Base-by-base conservation (phyloP, 2,797 vertebrate genomes). In the Melanotaenia parkinsoni region DNA sequence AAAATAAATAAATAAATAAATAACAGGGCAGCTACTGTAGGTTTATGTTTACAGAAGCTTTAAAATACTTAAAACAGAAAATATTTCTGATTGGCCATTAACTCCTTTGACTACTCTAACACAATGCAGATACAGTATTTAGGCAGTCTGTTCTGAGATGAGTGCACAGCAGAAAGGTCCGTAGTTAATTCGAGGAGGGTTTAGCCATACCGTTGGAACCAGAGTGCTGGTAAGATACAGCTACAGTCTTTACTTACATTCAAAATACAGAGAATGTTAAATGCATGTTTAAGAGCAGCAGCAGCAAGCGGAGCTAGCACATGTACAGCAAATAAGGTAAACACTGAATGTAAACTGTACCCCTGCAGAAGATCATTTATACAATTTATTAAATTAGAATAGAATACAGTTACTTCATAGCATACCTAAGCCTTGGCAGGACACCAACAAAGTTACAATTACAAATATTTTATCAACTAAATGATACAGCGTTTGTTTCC, bases 251-350 rank as follows among this genome's bases (percentile, higher is more conserved):
- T 30, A 66, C 26, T 79, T 32, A 64, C 56, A 79, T 32, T 77
- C 59, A 62, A 51, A 63, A 63, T 40, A 74, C 70, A 77, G 56
- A 74, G 70, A 50, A 80, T 79, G 70, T 76, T 33, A 84, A 73
- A 80, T 70, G 76, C 69, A 85, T 81, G 45, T 89, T 76, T 69
- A 87, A 88, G 45, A 90, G 77, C 85, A 86, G 90, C 90, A 85
- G 74, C 68, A 90, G 88, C 87, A 90, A 88, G 88, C 90, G 85
- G 77, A 76, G 86, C 82, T 86, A 56, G 87, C 87, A 88, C 80
- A 88, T 54, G 28, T 74, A 87, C 56, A 88, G 75, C 70, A 91
- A 80, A 85, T 62, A 69, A 69, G 37, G 28, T 77, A 47, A 79
- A 82, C 60, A 82, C 26, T 28, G 57, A 12, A 50, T 43, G 12